A percentile compares a stretch with the other conserved stretches of the same genome.
phyloP scores from a whole-genome alignment of 2,113 vertebrate genomes.

The Rhabdomys dilectus region DNA sequence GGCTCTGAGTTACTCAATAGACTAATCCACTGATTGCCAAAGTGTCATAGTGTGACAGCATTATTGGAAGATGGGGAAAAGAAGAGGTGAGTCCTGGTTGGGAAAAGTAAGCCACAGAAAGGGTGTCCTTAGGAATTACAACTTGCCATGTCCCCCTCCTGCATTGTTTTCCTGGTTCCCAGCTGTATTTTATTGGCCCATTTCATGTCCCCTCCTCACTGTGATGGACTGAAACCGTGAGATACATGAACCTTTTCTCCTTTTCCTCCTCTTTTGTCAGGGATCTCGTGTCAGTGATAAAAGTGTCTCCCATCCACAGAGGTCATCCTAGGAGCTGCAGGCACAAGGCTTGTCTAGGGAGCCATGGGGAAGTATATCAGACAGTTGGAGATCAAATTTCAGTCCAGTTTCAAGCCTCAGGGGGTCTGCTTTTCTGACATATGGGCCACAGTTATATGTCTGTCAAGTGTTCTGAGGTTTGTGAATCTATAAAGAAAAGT shows the following conservation, averaged over 20 bases:
- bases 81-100: neutral
- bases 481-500: neutral
- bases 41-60: neutral
- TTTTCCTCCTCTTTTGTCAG: neutral
- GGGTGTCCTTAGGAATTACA: neutral
- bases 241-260: neutral
- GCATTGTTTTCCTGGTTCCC: neutral
- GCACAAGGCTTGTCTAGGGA: neutral
- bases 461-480: neutral
- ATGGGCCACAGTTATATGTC: neutral
- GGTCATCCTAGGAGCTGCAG: neutral
- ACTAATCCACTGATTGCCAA: neutral
- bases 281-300: neutral
- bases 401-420: neutral
- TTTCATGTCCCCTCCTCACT: neutral
- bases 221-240: neutral
- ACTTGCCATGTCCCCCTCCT: neutral
- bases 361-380: neutral
- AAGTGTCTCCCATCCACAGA: neutral
- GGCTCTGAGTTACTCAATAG: neutral
- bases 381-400: neutral
- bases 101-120: neutral
- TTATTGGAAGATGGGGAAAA: neutral
- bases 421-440: neutral
- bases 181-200: neutral